phyloP scores from a whole-genome alignment of 2,113 vertebrate species.

The Aegithalos caudatus region DNA sequence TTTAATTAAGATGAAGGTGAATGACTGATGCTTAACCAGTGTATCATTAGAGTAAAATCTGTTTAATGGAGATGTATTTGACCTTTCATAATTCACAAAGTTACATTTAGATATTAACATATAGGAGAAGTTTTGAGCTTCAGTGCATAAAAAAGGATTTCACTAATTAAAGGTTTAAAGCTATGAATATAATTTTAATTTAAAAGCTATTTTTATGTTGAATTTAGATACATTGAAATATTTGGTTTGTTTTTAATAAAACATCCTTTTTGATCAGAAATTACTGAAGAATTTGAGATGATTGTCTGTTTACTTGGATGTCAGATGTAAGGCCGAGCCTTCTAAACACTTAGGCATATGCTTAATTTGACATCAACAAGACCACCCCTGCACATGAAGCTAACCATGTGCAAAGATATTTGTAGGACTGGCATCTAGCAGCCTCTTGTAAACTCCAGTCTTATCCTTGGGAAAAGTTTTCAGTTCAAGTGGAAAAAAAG shows the following conservation, averaged over 20 bases:
- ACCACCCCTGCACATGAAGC: background rate
- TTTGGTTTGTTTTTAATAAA: background rate
- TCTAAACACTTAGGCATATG: conserved; percentile 19
- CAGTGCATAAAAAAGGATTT: background rate
- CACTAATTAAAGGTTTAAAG: background rate
- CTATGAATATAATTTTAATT: background rate
- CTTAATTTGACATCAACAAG: conserved; percentile 36
- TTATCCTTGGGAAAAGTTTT: background rate
- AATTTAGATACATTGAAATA: background rate
- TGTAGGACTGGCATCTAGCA: background rate
- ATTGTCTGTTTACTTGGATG: conserved; percentile 15
- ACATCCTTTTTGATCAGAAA: background rate
- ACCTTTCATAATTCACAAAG: background rate
- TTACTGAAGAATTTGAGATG: conserved; percentile 10
- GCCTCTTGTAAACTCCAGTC: background rate
- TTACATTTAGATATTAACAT: background rate
- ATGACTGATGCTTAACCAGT: background rate
- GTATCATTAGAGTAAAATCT: background rate
- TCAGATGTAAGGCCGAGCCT: conserved; percentile 1
- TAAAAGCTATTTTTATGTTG: background rate
- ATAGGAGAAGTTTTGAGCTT: background rate
- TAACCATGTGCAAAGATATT: background rate
- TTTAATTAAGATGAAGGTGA: background rate
- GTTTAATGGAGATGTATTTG: background rate
- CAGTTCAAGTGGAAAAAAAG: background rate